phyloP scores from a whole-genome alignment of 2,113 vertebrate species.

The Diphyllodes magnificus region DNA sequence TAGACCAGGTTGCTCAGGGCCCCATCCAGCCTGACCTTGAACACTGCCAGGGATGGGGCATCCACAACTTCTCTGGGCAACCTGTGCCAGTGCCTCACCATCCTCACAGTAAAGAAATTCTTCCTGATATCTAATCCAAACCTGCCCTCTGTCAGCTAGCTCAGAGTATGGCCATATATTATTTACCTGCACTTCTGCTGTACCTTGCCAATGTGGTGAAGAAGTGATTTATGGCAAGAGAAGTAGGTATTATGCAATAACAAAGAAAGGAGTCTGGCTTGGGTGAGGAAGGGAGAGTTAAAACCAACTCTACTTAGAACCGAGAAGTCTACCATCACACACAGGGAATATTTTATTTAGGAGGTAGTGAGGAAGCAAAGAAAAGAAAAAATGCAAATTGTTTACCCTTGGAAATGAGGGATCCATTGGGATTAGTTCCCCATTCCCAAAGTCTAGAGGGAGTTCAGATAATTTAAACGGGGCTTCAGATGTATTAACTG shows the following conservation, averaged over 20 bases:
- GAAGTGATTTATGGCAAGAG: neutral
- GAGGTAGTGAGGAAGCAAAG: neutral
- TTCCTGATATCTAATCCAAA: neutral
- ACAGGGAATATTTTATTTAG: neutral
- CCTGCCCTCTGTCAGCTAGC: neutral
- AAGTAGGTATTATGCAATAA: neutral
- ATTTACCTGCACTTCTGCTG: neutral
- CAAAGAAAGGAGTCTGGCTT: neutral
- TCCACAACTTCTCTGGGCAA: neutral
- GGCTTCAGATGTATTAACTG: neutral
- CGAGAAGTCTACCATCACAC: neutral
- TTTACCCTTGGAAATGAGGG: neutral
- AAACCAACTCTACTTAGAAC: neutral
- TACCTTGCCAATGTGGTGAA: neutral
- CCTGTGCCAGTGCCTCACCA: neutral
- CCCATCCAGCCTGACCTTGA: neutral
- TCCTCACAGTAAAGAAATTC: neutral
- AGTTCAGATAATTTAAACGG: neutral
- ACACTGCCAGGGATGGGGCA: neutral
- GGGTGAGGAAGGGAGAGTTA: neutral
- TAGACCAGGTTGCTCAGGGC: neutral
- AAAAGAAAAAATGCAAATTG: neutral
- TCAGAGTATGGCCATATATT: neutral
- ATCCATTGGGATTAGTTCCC: neutral
- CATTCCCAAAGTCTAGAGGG: neutral